These are phyloP conservation scores for Panagrolaimus sp. DNA, from an alignment of 1,140 invertebrate genomes.

Conservation along the genomic window DNA sequence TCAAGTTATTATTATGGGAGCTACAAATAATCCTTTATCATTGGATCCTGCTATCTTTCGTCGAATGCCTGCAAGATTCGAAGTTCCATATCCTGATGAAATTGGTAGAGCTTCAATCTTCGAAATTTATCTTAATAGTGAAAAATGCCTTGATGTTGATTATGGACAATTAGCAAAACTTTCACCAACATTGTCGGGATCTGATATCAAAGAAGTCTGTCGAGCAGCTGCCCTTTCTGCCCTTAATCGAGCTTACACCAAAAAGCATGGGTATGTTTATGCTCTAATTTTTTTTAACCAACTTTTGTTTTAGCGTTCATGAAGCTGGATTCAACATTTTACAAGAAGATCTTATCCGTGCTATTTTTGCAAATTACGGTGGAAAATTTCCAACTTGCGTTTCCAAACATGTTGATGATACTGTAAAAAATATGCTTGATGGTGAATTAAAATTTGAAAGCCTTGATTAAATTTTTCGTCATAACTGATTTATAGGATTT, in stretches of 20 bases:
- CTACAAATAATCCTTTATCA: conserved; percentile 77
- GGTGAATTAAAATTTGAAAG: no score
- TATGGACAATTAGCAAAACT: conserved; percentile 29
- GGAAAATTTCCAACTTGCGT: no score
- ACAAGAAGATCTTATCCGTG: conserved; percentile 1
- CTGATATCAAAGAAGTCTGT: conserved; percentile 44
- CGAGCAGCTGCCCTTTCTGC: conserved; percentile 29
- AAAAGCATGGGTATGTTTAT: not conserved
- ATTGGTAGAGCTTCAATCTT: conserved; percentile 27
- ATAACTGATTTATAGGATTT: no score
- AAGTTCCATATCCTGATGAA: conserved; percentile 72
- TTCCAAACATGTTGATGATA: no score
- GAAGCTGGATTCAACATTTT: not conserved
- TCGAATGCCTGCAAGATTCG: conserved; percentile 90
- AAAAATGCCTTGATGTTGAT: conserved; percentile 30
- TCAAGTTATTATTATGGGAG: conserved; percentile 79
- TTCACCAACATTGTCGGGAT: conserved; percentile 26
- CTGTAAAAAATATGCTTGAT: no score
- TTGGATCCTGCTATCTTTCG: conserved; percentile 83
- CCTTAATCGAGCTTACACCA: not conserved
- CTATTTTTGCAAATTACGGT: no score
- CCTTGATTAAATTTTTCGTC: no score
- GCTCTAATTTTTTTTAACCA: not conserved
- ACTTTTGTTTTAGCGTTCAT: not conserved
- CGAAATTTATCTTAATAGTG: conserved; percentile 28